Evolutionary conservation across 2,888 invertebrate genomes (phyloP).

Genomic region (Eulithis testata): DNA sequence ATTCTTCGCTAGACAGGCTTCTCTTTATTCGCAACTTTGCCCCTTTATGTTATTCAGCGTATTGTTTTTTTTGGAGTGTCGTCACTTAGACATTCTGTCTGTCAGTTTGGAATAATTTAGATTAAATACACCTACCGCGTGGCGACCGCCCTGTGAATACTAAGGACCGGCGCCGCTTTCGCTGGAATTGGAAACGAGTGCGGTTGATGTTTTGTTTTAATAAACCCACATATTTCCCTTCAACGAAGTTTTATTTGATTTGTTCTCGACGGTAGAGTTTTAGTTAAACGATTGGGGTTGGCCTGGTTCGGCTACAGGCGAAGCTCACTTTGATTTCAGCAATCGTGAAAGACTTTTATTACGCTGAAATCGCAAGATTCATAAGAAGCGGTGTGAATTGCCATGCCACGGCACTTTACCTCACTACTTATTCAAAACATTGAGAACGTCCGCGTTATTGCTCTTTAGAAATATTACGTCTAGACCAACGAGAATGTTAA

Average conservation of each 20-base stretch:
- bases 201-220: constrained; percentile 76
- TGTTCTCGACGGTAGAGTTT: constrained; percentile 46
- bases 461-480: constrained; percentile 77
- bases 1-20: constrained; percentile 69
- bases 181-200: constrained; percentile 75
- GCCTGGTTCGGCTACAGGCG: constrained; percentile 33
- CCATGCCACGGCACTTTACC: constrained; percentile 34
- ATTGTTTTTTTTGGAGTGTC: constrained; percentile 63
- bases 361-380: constrained; percentile 3
- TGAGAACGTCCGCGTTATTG: constrained; percentile 63
- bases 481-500: constrained; percentile 76
- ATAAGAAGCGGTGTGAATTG: constrained; percentile 21
- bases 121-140: constrained; percentile 79
- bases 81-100: constrained; percentile 76
- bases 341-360: constrained; percentile 22
- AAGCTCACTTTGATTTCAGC: constrained; percentile 36
- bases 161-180: constrained; percentile 65
- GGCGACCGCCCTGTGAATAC: constrained; percentile 67
- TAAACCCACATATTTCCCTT: constrained; percentile 76
- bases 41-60: constrained; percentile 63
- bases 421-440: constrained; percentile 51
- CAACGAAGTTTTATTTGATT: constrained; percentile 76
- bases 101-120: constrained; percentile 78
- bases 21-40: constrained; percentile 68
- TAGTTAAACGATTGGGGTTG: constrained; percentile 41